Evolutionary conservation across 35 echinoderm and acorn worm species (phyloP).

Genomic region (Heliocidaris tuberculata): DNA sequence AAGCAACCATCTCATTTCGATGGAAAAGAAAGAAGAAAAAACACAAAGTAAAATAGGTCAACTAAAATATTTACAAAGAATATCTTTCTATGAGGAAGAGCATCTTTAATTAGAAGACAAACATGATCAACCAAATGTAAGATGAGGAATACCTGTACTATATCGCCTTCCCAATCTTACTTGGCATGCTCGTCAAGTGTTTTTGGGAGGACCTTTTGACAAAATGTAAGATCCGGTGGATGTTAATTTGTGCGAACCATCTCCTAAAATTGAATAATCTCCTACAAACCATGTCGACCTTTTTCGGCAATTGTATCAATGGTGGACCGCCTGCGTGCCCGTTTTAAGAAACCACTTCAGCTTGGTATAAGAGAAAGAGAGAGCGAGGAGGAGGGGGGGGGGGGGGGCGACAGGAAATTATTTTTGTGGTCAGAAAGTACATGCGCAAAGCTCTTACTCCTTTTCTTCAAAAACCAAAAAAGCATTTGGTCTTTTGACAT

Average conservation of each 20-base stretch:
- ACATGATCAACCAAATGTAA: background rate
- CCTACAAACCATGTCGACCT: slow-evolving; percentile 28
- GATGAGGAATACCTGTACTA: background rate
- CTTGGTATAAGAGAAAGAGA: background rate
- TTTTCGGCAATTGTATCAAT: slow-evolving; percentile 40
- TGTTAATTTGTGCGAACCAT: slow-evolving; percentile 23
- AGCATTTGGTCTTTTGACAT: slow-evolving; percentile 6
- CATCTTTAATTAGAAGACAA: background rate
- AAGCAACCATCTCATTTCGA: background rate
- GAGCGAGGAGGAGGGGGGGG: background rate
- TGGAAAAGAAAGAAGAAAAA: background rate
- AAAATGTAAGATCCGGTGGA: background rate
- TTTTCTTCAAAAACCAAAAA: background rate
- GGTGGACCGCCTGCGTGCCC: slow-evolving; percentile 6
- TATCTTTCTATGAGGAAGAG: background rate
- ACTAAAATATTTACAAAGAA: background rate
- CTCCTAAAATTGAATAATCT: slow-evolving; percentile 34
- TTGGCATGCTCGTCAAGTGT: background rate
- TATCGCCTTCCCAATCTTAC: background rate
- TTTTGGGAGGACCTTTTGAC: background rate
- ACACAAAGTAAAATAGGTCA: background rate
- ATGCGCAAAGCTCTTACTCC: background rate
- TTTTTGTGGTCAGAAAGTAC: background rate
- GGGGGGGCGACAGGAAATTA: background rate
- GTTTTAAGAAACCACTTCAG: slow-evolving; percentile 3